phyloP scores from a whole-genome alignment of 2,888 invertebrate genomes.

The Ramazzottius varieornatus region DNA sequence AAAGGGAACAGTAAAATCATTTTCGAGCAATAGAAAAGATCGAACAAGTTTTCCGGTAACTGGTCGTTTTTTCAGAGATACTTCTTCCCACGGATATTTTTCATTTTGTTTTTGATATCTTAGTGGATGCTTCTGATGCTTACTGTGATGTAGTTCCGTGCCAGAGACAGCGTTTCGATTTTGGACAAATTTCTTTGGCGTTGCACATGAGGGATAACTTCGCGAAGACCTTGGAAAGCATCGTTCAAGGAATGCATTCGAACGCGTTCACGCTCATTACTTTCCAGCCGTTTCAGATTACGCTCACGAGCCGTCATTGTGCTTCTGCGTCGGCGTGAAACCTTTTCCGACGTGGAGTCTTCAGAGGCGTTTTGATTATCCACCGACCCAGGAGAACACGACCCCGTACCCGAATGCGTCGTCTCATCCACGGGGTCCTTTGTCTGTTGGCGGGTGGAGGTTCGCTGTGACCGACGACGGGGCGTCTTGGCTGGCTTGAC shows the following conservation, averaged over 20 bases:
- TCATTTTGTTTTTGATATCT: too few species aligned
- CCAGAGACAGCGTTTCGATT: constrained; percentile 59
- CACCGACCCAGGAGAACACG: not conserved
- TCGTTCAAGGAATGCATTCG: constrained; percentile 73
- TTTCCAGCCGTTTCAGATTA: constrained; percentile 56
- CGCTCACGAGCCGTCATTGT: constrained; percentile 55
- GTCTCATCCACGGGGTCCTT: not conserved
- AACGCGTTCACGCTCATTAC: constrained; percentile 68
- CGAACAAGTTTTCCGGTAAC: too few species aligned
- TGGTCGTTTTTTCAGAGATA: too few species aligned
- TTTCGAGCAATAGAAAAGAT: too few species aligned
- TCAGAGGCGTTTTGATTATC: not conserved
- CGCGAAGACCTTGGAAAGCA: constrained; percentile 46
- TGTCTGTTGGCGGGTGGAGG: too few species aligned
- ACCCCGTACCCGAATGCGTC: too few species aligned
- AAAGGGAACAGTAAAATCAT: too few species aligned
- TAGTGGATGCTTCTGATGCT: too few species aligned
- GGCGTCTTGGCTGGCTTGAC: not conserved
- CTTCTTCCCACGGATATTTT: too few species aligned
- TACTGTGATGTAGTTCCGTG: constrained; percentile 62
- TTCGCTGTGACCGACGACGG: not conserved
- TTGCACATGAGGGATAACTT: constrained; percentile 56
- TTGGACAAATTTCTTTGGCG: constrained; percentile 57
- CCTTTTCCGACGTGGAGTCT: not conserved
- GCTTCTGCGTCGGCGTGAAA: constrained; percentile 32